These are phyloP conservation scores for Chaunax sp. DNA, from an alignment of 2,797 vertebrate genomes.

Conservation along the genomic window DNA sequence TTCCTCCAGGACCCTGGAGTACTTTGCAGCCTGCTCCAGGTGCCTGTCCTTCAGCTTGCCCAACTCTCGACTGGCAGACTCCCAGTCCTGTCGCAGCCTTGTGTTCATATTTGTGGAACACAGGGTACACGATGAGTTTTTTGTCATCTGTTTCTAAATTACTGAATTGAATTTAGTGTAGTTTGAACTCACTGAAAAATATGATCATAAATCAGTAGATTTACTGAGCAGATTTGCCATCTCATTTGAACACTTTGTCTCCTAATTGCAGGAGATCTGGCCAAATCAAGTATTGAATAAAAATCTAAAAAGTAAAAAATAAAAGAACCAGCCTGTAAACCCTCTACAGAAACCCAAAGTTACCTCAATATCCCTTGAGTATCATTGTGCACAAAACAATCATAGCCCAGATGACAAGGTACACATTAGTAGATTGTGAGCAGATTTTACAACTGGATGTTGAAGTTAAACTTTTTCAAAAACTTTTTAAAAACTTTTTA, in stretches of 20 bases:
- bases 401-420: no score
- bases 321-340: no score
- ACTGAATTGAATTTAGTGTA: not conserved
- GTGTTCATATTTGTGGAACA: constrained; percentile 16
- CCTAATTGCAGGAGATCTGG: no score
- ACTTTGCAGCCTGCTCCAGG: constrained; percentile 93
- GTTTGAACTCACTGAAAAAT: not conserved
- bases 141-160: not conserved
- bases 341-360: no score
- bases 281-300: no score
- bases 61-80: constrained; percentile 86
- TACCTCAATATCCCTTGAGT: no score
- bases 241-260: no score
- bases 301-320: no score
- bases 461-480: not conserved
- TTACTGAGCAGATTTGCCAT: not conserved
- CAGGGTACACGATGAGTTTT: not conserved
- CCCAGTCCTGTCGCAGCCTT: constrained; percentile 89
- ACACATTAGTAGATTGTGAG: not conserved
- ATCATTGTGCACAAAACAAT: no score
- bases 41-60: constrained; percentile 90
- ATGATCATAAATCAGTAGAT: not conserved
- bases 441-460: not conserved
- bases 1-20: constrained; percentile 90
- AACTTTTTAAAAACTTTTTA: no score